phyloP scores from a whole-genome alignment of 1,140 invertebrate species.

The Drosophila oshimai region DNA sequence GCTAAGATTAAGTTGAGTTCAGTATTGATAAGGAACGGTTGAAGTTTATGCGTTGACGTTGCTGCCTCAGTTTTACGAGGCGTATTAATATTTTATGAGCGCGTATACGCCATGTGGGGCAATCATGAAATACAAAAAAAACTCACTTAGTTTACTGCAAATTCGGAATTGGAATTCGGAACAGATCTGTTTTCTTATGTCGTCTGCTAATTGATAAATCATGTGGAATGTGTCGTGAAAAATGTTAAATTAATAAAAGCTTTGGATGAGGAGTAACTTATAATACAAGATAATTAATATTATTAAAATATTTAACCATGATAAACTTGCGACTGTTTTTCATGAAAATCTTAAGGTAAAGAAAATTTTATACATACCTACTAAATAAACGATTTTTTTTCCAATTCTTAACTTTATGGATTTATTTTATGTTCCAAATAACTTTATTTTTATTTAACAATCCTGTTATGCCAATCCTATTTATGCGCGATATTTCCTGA shows the following conservation, averaged over 20 bases:
- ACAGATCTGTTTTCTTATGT: constrained; percentile 11
- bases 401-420: too few relatives aligned
- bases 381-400: too few relatives aligned
- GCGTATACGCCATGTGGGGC: constrained; percentile 21
- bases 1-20: constrained; percentile 14
- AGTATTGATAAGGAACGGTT: constrained; percentile 6
- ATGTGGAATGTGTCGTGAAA: constrained; percentile 17
- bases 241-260: constrained; percentile 19
- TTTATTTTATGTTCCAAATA: neutral
- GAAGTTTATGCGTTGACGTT: constrained; percentile 1
- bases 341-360: too few relatives aligned
- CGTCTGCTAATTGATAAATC: constrained; percentile 51
- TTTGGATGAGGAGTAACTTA: too few relatives aligned
- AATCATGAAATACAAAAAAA: neutral
- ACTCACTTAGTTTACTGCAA: neutral
- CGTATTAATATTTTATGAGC: constrained; percentile 11
- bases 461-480: neutral
- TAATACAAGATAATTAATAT: neutral
- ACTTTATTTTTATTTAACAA: too few relatives aligned
- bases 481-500: neutral
- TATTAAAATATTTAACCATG: neutral
- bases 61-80: neutral
- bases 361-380: too few relatives aligned
- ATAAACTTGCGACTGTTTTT: neutral
- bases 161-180: constrained; percentile 6